Base-by-base conservation (phyloP, 2,113 vertebrate species). In the Tricholaema leucomelas region DNA sequence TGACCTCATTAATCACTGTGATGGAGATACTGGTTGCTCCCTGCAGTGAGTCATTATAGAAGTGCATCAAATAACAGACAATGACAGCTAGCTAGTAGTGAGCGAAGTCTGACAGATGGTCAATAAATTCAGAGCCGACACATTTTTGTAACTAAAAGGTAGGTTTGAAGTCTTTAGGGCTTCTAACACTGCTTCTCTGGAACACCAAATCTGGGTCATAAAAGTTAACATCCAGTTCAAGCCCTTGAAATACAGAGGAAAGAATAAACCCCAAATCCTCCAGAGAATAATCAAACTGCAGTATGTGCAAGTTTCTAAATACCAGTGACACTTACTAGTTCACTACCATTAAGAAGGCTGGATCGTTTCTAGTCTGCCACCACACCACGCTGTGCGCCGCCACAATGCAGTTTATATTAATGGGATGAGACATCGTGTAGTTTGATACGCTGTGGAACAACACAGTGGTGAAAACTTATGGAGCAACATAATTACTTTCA, bases 31-130 rank as follows among this genome's bases (percentile, higher is more conserved):
- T 93, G 88, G 93, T 91, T 92, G 88, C 88, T 97, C 90, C 94
- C 96, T 96, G 91, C 95, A 95, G 93, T 95, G 95, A 96, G 79
- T 96, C 97, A 96, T 97, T 97, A 96, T 36, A 87, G 86, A 91
- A 96, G 85, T 73, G 66, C 95, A 96, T 97, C 96, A 97, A 89
- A 97, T 97, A 97, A 95, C 96, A 97, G 97, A 96, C 89, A 96
- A 90, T 96, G 97, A 96, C 97, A 97, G 91, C 94, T 87, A 95
- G 88, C 96, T 94, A 83, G 44, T 82, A 95, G 79, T 96, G 92
- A 97, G 81, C 96, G 94, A 97, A 97, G 89, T 88, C 96, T 97
- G 96, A 97, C 97, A 97, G 97, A 97, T 97, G 97, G 97, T 96
- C 96, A 95, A 96, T 97, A 97, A 95, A 97, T 97, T 96, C 93